Conservation (phyloP, 1,140 invertebrate genomes). For the Panagrolaimus sp. region DNA sequence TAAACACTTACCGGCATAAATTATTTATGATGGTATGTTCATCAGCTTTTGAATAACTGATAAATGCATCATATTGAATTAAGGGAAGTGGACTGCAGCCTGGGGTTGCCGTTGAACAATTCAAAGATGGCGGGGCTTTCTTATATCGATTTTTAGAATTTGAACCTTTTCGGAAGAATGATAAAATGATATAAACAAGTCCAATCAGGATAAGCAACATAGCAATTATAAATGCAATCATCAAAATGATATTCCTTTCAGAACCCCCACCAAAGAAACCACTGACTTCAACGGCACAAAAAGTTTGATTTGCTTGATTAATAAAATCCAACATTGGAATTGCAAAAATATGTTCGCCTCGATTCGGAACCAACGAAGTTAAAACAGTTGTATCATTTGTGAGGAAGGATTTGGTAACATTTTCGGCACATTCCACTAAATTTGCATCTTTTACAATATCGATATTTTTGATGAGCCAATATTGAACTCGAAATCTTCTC, state of each 20-base stretch:
- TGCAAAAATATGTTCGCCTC: slow-evolving; percentile 44
- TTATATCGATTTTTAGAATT: slow-evolving; percentile 42
- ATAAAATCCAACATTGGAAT: slow-evolving; percentile 52
- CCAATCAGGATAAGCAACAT: slow-evolving; percentile 25
- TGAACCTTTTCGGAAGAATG: background rate
- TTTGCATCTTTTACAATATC: slow-evolving; percentile 34
- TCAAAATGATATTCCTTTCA: slow-evolving; percentile 16
- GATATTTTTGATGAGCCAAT: slow-evolving; percentile 40
- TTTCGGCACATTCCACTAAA: slow-evolving; percentile 49
- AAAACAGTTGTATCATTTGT: slow-evolving; percentile 52
- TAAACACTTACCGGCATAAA: slow-evolving; percentile 41
- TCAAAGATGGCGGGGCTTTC: slow-evolving; percentile 43
- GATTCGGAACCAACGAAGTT: slow-evolving; percentile 45
- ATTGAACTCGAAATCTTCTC: slow-evolving; percentile 23
- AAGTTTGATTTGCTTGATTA: slow-evolving; percentile 1
- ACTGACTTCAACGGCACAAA: slow-evolving; percentile 26
- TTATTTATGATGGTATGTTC: slow-evolving; percentile 43
- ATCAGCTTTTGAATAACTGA: slow-evolving; percentile 48
- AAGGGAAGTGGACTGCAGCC: slow-evolving; percentile 25
- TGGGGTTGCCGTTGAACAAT: slow-evolving; percentile 43
- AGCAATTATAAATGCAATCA: slow-evolving; percentile 22
- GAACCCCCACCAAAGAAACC: slow-evolving; percentile 30
- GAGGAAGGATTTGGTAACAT: slow-evolving; percentile 49
- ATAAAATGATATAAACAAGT: slow-evolving; percentile 8
- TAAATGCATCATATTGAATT: slow-evolving; percentile 47